Percentiles rank a stretch among this genome's conserved stretches.
These are phyloP conservation scores for Magallana gigas DNA, from an alignment of 1,140 invertebrate species.

Conservation along the genomic window DNA sequence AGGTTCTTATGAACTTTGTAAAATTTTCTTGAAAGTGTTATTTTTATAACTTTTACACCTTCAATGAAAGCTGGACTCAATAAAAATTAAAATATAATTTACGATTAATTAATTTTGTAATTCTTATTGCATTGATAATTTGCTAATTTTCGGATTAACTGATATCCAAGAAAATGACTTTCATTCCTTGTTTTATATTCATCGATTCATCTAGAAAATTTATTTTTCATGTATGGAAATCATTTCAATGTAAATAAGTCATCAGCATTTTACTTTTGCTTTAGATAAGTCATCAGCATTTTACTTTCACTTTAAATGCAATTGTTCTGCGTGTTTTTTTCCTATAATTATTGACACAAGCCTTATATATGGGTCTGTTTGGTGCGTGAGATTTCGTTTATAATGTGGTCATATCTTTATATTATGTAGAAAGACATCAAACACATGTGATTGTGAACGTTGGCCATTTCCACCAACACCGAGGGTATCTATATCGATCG, in stretches of 20 bases:
- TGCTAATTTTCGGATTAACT: no score
- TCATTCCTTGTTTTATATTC: no score
- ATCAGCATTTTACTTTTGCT: not conserved
- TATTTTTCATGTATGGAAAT: not conserved
- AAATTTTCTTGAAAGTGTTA: no score
- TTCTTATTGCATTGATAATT: no score
- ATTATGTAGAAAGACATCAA: not conserved
- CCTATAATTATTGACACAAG: not conserved
- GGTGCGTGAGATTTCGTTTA: not conserved
- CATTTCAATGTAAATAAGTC: not conserved
- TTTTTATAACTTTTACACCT: no score
- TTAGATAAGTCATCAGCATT: not conserved
- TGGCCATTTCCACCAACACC: not conserved
- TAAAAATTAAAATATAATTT: no score
- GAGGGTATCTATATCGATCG: not conserved
- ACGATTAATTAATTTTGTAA: no score
- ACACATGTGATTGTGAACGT: no score
- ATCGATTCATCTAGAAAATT: not conserved
- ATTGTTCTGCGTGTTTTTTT: not conserved
- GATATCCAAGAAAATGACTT: no score
- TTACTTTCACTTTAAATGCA: slow-evolving; percentile 19
- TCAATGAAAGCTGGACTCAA: no score
- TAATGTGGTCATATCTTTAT: not conserved
- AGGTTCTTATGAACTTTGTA: no score
- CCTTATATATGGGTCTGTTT: not conserved